These are phyloP conservation scores for Lasioglossum marginatum DNA, from an alignment of 2,888 invertebrate genomes.

Conservation along the genomic window DNA sequence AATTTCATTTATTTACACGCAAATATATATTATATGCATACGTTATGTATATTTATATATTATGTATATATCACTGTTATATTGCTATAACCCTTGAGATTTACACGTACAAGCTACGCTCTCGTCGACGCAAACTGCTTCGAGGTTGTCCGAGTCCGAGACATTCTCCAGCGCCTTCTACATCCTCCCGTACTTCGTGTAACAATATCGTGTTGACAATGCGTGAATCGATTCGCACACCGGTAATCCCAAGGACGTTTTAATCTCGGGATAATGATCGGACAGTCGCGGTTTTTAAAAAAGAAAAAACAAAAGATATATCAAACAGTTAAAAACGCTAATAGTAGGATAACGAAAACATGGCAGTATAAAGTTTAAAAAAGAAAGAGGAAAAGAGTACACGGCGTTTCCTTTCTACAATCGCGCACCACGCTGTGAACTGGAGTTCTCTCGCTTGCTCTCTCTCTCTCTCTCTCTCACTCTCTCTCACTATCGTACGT, in stretches of 20 bases:
- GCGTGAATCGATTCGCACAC: constrained; percentile 8
- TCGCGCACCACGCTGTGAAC: background rate
- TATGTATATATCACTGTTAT: constrained; percentile 78
- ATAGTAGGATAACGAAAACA: background rate
- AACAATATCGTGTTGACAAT: constrained; percentile 19
- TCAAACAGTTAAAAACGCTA: background rate
- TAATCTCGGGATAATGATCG: constrained; percentile 25
- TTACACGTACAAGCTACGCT: constrained; percentile 78
- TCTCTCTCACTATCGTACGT: background rate
- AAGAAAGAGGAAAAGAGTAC: background rate
- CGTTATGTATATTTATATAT: constrained; percentile 60
- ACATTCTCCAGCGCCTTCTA: constrained; percentile 2
- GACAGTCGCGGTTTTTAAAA: background rate
- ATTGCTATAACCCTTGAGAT: constrained; percentile 80
- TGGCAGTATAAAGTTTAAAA: background rate
- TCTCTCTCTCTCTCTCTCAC: background rate
- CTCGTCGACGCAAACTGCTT: constrained; percentile 32
- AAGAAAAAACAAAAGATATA: too few relatives aligned
- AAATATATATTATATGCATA: constrained; percentile 83
- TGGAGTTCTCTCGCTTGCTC: background rate
- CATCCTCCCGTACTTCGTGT: background rate
- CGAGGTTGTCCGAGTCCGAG: constrained; percentile 23
- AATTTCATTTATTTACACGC: constrained; percentile 84
- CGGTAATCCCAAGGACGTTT: constrained; percentile 23
- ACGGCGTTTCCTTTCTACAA: background rate